Percentiles rank a stretch among this genome's conserved stretches.
phyloP scores from a whole-genome alignment of 1,140 invertebrate species.

The Thrips palmi region DNA sequence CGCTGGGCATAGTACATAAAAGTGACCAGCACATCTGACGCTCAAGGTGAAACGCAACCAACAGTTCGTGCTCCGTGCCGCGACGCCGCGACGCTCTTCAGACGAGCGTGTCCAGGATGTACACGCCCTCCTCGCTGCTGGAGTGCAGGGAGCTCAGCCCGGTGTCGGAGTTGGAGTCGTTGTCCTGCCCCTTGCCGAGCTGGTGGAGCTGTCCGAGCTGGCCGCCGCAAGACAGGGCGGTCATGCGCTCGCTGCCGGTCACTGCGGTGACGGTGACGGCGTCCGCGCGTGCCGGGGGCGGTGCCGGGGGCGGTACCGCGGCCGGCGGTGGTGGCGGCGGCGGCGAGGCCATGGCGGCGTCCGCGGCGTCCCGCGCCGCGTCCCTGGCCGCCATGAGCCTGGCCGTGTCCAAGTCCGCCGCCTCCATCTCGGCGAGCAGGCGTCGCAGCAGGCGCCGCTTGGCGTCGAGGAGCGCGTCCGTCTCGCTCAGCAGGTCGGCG shows the following conservation, averaged over 20 bases:
- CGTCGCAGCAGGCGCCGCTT: constrained; percentile 39
- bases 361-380: too few species aligned
- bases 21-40: too few species aligned
- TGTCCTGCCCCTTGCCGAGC: constrained; percentile 17
- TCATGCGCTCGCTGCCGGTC: background rate
- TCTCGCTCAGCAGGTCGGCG: constrained; percentile 36
- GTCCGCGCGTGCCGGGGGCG: background rate
- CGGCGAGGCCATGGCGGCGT: too few species aligned
- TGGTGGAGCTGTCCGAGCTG: constrained; percentile 1
- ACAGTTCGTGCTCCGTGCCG: too few species aligned
- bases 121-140: constrained; percentile 25
- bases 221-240: background rate
- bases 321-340: background rate
- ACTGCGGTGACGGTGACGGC: background rate
- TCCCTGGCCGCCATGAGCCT: constrained; percentile 11
- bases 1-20: too few species aligned
- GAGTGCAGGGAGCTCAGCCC: constrained; percentile 33
- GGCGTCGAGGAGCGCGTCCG: constrained; percentile 37
- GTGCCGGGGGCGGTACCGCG: too few species aligned
- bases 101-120: constrained; percentile 29
- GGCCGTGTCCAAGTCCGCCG: constrained; percentile 34
- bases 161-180: constrained; percentile 35
- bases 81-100: constrained; percentile 15
- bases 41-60: too few species aligned
- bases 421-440: constrained; percentile 39